Evolutionary conservation across 1,140 invertebrate genomes (phyloP).

Genomic region (Psix sp.): DNA sequence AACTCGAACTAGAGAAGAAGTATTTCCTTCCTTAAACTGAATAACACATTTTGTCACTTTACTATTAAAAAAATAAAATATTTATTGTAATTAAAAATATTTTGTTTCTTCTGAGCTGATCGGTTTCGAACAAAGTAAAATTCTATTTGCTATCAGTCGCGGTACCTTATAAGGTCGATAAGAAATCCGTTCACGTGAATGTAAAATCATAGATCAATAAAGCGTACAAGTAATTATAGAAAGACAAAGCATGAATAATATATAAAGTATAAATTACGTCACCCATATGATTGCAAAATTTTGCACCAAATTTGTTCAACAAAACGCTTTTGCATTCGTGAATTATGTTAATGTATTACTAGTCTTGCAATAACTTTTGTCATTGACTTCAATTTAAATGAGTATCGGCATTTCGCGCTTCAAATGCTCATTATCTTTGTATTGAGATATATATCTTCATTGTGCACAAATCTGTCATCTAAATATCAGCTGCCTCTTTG

Average conservation of each 20-base stretch:
- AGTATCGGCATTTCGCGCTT: constrained; percentile 34
- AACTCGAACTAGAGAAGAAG: too few relatives aligned
- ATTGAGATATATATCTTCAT: too few relatives aligned
- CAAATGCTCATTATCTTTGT: too few relatives aligned
- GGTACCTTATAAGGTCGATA: constrained; percentile 18
- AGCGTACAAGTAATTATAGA: constrained; percentile 26
- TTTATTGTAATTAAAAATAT: too few relatives aligned
- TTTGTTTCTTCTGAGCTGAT: too few relatives aligned
- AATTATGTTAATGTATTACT: constrained; percentile 39
- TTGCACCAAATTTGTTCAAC: constrained; percentile 58
- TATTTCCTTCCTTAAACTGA: too few relatives aligned
- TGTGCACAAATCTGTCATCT: too few relatives aligned
- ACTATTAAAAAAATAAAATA: too few relatives aligned
- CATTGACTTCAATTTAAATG: constrained; percentile 57
- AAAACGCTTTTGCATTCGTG: constrained; percentile 27
- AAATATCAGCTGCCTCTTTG: too few relatives aligned
- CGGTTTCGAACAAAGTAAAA: not conserved
- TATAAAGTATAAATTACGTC: constrained; percentile 45
- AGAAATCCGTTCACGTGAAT: constrained; percentile 22
- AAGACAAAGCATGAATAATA: constrained; percentile 57
- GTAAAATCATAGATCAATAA: constrained; percentile 35
- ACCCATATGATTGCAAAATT: constrained; percentile 36
- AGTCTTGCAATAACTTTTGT: constrained; percentile 52
- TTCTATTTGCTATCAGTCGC: constrained; percentile 1
- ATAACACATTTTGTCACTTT: too few relatives aligned